A percentile compares a stretch with the other conserved stretches of the same genome.
These are phyloP conservation scores for Dendrocincla fuliginosa DNA, from an alignment of 2,797 vertebrate genomes.

Conservation along the genomic window DNA sequence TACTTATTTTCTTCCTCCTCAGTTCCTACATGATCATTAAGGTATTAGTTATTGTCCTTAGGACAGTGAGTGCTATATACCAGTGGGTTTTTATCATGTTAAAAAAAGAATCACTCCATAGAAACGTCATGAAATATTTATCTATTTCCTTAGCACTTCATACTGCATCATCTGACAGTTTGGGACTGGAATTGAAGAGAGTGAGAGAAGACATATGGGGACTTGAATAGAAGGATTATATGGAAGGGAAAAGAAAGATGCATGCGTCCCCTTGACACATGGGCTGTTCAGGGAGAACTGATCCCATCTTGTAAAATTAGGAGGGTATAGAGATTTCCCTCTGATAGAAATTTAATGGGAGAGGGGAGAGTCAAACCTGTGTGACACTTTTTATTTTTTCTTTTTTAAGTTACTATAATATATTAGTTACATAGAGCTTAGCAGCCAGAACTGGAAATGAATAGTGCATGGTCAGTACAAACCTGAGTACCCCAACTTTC, in stretches of 20 bases:
- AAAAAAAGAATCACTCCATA: neutral
- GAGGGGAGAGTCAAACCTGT: neutral
- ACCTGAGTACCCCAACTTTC: neutral
- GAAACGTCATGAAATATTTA: neutral
- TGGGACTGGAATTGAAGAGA: neutral
- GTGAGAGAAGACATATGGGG: neutral
- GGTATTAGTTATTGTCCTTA: neutral
- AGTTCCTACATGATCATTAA: neutral
- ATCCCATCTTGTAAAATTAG: neutral
- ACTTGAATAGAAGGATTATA: neutral
- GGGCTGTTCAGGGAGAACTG: neutral
- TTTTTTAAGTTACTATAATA: neutral
- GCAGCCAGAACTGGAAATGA: neutral
- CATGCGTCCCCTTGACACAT: neutral
- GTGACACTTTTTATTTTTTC: neutral
- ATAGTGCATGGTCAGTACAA: neutral
- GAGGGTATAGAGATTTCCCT: neutral
- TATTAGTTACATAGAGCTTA: neutral
- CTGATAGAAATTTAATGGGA: neutral
- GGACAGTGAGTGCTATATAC: neutral
- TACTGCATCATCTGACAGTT: neutral
- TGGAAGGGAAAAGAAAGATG: neutral
- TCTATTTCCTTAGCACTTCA: neutral
- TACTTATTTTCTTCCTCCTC: conserved; percentile 3
- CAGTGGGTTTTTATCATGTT: neutral